A percentile compares a stretch with the other conserved stretches of the same genome.
These are phyloP conservation scores for Heloderma charlesbogerti DNA, from an alignment of 2,113 vertebrate species.

Conservation along the genomic window DNA sequence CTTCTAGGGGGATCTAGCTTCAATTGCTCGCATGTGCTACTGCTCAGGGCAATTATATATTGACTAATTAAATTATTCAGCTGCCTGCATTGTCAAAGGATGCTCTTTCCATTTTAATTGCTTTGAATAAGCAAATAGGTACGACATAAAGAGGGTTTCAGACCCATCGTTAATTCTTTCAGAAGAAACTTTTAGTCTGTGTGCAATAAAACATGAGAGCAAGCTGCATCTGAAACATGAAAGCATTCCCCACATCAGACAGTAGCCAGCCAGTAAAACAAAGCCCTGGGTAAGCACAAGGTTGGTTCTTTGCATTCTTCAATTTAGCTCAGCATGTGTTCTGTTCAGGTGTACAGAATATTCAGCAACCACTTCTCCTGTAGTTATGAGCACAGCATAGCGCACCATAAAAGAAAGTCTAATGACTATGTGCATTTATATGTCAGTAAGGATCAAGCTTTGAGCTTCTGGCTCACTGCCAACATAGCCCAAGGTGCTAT, in stretches of 20 bases:
- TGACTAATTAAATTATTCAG: conserved; percentile 51
- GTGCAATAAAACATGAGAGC: conserved; percentile 51
- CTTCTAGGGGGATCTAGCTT: conserved; percentile 20
- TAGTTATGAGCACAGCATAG: background rate
- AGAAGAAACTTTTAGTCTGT: conserved; percentile 62
- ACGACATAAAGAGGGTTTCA: conserved; percentile 61
- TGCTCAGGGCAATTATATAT: background rate
- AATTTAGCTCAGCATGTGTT: conserved; percentile 3
- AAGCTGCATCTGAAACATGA: conserved; percentile 15
- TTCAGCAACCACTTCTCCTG: conserved; percentile 7
- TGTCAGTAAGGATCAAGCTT: conserved; percentile 25
- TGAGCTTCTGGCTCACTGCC: background rate
- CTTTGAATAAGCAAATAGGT: conserved; percentile 49
- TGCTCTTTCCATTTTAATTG: conserved; percentile 52
- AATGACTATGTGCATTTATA: conserved; percentile 33
- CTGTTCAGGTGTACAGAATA: background rate
- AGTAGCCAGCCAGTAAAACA: background rate
- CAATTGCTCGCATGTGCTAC: conserved; percentile 54
- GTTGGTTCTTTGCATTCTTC: background rate
- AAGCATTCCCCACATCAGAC: background rate
- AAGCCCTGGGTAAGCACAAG: background rate
- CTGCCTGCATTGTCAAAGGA: conserved; percentile 39
- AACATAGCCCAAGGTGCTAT: background rate
- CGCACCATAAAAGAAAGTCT: background rate
- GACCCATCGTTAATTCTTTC: conserved; percentile 66